Percentiles rank a stretch among this genome's conserved stretches.
Conservation (phyloP, 1,140 invertebrate species). For the Bombus waltoni region DNA sequence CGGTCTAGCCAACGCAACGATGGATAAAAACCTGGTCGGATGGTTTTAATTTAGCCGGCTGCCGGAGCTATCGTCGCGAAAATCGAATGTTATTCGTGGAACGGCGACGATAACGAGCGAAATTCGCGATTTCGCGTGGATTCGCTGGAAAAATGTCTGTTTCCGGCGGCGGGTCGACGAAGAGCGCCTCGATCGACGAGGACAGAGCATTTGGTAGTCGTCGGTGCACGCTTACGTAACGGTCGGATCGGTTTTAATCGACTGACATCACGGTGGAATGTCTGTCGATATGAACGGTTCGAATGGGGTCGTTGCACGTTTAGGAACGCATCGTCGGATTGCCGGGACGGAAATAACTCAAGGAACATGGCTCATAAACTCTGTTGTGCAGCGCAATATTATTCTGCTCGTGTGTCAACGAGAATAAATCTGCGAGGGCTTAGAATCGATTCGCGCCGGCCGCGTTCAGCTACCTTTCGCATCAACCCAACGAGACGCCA, state of each 20-base stretch:
- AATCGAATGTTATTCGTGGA: neutral
- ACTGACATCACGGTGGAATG: conserved; percentile 48
- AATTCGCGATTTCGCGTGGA: neutral
- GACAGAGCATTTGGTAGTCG: too few species aligned
- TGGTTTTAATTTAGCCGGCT: neutral
- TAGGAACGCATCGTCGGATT: conserved; percentile 73
- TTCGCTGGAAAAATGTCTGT: neutral
- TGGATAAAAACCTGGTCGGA: neutral
- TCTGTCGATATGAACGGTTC: conserved; percentile 56
- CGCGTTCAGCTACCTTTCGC: neutral
- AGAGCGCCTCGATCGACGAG: neutral
- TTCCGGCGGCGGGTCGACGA: neutral
- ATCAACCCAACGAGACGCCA: too few species aligned
- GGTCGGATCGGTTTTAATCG: conserved; percentile 55
- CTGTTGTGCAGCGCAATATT: conserved; percentile 60
- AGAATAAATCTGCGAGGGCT: conserved; percentile 44
- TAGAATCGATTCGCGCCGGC: conserved; percentile 51
- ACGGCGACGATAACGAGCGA: neutral
- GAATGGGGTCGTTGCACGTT: conserved; percentile 75
- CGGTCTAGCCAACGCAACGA: neutral
- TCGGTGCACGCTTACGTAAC: conserved; percentile 40
- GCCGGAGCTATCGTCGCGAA: neutral
- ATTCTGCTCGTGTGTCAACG: conserved; percentile 41
- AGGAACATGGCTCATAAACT: conserved; percentile 69
- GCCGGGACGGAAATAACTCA: conserved; percentile 74